These are phyloP conservation scores for Stenurella melanura DNA, from an alignment of 2,888 invertebrate genomes.

Conservation along the genomic window DNA sequence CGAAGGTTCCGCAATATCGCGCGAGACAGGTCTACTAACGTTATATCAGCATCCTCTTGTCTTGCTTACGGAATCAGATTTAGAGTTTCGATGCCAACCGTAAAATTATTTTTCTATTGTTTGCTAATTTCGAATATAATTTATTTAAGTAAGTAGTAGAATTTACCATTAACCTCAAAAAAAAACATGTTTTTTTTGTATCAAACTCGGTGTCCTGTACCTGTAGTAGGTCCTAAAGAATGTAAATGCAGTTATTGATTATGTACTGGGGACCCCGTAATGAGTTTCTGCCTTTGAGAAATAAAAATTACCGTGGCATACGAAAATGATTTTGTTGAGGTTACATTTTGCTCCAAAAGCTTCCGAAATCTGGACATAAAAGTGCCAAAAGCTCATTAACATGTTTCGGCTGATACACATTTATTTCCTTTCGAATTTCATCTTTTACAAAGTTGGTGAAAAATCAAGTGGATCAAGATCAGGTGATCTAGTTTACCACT, in stretches of 20 bases:
- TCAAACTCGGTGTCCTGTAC: background rate
- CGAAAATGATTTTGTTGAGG: too few relatives aligned
- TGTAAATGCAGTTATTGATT: background rate
- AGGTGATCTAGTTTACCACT: too few relatives aligned
- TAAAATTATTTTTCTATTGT: background rate
- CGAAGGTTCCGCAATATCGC: slow-evolving; percentile 28
- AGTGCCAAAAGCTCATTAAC: too few relatives aligned
- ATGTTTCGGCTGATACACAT: too few relatives aligned
- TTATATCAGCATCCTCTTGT: slow-evolving; percentile 5
- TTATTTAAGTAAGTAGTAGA: background rate
- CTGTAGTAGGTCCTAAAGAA: background rate
- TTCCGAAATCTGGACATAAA: too few relatives aligned
- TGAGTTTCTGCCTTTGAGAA: too few relatives aligned
- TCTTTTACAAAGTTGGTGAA: too few relatives aligned
- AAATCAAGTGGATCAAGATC: too few relatives aligned
- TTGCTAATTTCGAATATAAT: slow-evolving; percentile 2
- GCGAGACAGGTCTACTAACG: background rate
- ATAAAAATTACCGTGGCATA: too few relatives aligned
- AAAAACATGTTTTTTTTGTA: background rate
- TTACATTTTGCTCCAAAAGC: too few relatives aligned
- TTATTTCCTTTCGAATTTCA: too few relatives aligned
- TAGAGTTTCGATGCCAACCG: background rate
- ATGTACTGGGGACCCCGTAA: background rate
- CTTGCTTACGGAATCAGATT: background rate
- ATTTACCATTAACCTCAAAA: background rate